These are phyloP conservation scores for Phylloscopus collybita DNA, from an alignment of 2,797 vertebrate species.

Conservation along the genomic window DNA sequence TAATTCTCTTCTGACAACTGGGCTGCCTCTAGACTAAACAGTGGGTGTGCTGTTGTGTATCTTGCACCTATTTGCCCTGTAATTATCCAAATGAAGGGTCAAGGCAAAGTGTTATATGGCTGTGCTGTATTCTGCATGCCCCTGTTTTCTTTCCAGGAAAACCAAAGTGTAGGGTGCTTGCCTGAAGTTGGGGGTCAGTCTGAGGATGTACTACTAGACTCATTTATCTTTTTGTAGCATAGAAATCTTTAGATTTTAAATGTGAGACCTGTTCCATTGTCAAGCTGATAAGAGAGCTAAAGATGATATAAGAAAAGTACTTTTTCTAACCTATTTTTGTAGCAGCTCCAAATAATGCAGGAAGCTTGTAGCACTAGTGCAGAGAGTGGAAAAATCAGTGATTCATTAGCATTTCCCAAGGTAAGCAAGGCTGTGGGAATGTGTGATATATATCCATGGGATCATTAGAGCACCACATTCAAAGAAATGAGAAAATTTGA, in stretches of 20 bases:
- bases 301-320: not conserved
- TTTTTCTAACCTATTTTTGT: not conserved
- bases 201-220: not conserved
- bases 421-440: not conserved
- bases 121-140: not conserved
- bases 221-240: not conserved
- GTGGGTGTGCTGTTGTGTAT: not conserved
- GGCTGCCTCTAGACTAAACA: constrained; percentile 7
- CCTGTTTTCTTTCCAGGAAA: not conserved
- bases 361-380: not conserved
- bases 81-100: not conserved
- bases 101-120: not conserved
- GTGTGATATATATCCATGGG: not conserved
- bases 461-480: not conserved
- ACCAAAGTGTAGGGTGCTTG: not conserved
- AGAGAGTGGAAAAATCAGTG: not conserved
- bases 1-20: not conserved
- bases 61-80: not conserved
- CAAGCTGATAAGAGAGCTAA: not conserved
- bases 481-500: not conserved
- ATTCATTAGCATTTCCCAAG: not conserved
- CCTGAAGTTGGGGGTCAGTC: not conserved
- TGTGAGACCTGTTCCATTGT: not conserved
- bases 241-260: not conserved
- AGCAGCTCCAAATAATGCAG: not conserved